A percentile compares a stretch with the other conserved stretches of the same genome.
phyloP scores from a whole-genome alignment of 2,797 vertebrate species.

The Molothrus ater region DNA sequence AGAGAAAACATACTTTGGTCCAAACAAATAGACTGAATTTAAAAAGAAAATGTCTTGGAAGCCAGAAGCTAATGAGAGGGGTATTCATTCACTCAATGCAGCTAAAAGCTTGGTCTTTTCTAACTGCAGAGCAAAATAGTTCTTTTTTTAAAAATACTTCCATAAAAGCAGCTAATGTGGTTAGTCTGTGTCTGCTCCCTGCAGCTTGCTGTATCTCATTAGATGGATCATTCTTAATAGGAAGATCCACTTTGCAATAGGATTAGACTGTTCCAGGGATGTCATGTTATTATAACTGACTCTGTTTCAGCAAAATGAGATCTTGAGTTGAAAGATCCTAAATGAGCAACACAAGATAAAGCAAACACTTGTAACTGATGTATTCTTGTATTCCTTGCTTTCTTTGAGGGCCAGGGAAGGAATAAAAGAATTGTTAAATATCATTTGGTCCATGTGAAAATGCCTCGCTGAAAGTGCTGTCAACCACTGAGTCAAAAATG shows the following conservation, averaged over 20 bases:
- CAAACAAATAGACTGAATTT: slow-evolving; percentile 1
- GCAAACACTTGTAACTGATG: background rate
- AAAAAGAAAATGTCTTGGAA: slow-evolving; percentile 3
- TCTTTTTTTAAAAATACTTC: background rate
- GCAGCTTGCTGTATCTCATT: background rate
- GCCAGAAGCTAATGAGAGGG: background rate
- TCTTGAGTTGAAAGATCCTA: background rate
- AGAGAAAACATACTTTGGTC: slow-evolving; percentile 5
- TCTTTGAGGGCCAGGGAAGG: background rate
- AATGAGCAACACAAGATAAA: background rate
- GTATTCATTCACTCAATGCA: background rate
- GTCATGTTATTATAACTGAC: background rate
- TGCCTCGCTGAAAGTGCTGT: background rate
- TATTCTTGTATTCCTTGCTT: background rate
- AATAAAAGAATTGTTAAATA: background rate
- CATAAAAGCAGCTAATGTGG: slow-evolving; percentile 8
- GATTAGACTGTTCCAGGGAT: background rate
- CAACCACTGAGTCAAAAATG: background rate
- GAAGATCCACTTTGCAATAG: slow-evolving; percentile 1
- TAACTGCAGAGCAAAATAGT: background rate
- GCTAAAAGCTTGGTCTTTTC: background rate
- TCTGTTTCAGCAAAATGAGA: background rate
- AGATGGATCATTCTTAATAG: slow-evolving; percentile 5
- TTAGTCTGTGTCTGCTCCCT: slow-evolving; percentile 20
- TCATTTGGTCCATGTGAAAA: background rate